A percentile compares a stretch with the other conserved stretches of the same genome.
These are phyloP conservation scores for Lophotriccus pileatus DNA, from an alignment of 2,797 vertebrate genomes.

Conservation along the genomic window DNA sequence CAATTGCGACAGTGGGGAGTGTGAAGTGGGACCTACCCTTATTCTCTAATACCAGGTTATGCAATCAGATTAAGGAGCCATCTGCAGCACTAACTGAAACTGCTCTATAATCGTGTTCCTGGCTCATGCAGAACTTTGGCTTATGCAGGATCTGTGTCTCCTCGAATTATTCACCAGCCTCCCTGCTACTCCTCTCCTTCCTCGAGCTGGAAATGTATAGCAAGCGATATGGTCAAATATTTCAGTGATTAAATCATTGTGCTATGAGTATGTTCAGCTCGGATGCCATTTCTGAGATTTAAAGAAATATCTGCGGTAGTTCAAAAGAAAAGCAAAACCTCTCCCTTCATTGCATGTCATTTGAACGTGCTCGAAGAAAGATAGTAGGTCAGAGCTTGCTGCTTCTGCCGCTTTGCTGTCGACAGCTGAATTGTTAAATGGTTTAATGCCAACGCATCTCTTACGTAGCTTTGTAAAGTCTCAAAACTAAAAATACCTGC, in stretches of 20 bases:
- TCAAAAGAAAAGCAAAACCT: not conserved
- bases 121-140: not conserved
- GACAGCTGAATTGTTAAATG: not conserved
- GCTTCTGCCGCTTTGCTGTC: not conserved
- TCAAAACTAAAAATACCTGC: not conserved
- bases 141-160: slow-evolving; percentile 18
- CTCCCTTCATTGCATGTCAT: not conserved
- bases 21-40: not conserved
- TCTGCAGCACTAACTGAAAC: slow-evolving; percentile 24
- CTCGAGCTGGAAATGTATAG: not conserved
- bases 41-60: slow-evolving; percentile 17
- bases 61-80: slow-evolving; percentile 53
- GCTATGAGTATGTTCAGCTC: not conserved
- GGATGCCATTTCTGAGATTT: not conserved
- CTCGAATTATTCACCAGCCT: not conserved
- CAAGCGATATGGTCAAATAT: not conserved
- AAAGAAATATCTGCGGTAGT: not conserved
- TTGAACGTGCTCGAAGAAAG: not conserved
- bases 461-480: not conserved
- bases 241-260: not conserved
- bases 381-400: not conserved
- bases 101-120: not conserved
- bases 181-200: not conserved
- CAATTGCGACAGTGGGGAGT: not conserved
- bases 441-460: not conserved